Evolutionary conservation across 2,888 invertebrate species (phyloP), one percentile per base, ranked within the genome.

Genomic region (Xanthia togata): DNA sequence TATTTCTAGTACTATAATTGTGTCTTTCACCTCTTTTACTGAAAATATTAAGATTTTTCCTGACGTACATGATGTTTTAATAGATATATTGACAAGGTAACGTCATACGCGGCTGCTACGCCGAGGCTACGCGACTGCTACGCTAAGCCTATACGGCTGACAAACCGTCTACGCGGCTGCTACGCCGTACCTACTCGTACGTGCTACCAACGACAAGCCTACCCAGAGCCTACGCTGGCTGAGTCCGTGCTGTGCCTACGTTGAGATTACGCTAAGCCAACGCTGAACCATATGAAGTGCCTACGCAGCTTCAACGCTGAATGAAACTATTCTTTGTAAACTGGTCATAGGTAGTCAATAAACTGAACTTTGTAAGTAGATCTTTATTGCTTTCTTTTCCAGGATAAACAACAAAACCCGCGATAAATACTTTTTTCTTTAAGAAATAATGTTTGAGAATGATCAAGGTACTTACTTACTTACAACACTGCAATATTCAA

Each of bases 401-500:
- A 20, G 11, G 1, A 76, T 41, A 47, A 64, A 38, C 17, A 23
- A 20, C 4, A n/a, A 59, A 59, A 17, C 38, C 20, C 35, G 23
- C 23, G 17, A 17, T 26, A 35, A 35, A 23, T 0, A 4, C 31
- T 55, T 65, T 35, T 63, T n/a, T 17, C 59, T 50, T 31, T 35
- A 14, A 12, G 1, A 35, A 44, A n/a, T 2, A 41, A 72, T 35
- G 1, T 38, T 26, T 55, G 17, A 31, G 14, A 76, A 65, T 64
- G 2, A 50, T 71, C 20, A 35, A 53, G n/a, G n/a, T n/a, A n/a
- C n/a, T n/a, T 60, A 14, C 14, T 14, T 44, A 60, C 62, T 11
- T 41, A 62, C 23, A 35, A 63, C 23, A 4, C 14, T 64, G 47
- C 31, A 62, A 70, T 72, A 55, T 68, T 60, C 14, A 57, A 59